phyloP scores from a whole-genome alignment of 2,888 invertebrate genomes.

The Agonopterix subpropinquella region DNA sequence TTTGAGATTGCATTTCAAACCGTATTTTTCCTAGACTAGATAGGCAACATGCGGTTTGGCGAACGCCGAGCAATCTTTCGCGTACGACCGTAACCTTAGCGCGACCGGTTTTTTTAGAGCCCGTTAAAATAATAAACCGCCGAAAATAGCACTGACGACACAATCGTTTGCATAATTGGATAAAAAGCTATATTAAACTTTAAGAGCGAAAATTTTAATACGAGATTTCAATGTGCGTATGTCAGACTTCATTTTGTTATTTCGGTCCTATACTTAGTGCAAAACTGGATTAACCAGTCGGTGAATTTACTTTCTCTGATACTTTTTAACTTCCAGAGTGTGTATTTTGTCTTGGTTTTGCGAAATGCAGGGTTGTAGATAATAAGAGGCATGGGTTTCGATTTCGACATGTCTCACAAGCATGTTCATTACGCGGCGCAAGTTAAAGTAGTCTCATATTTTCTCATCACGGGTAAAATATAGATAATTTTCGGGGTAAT shows the following conservation, averaged over 20 bases:
- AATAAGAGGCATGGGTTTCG: too few relatives aligned
- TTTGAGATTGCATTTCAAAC: too few relatives aligned
- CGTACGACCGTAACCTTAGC: constrained; percentile 36
- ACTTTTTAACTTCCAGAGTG: too few relatives aligned
- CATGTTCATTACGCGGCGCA: too few relatives aligned
- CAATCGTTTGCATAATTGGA: constrained; percentile 18
- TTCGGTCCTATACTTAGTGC: neutral
- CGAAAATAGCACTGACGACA: constrained; percentile 35
- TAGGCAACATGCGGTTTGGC: constrained; percentile 12
- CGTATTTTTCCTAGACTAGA: too few relatives aligned
- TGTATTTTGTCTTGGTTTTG: too few relatives aligned
- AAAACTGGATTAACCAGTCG: neutral
- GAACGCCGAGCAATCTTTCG: constrained; percentile 21
- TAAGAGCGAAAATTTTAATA: constrained; percentile 6
- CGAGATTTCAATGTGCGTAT: neutral
- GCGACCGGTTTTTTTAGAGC: constrained; percentile 37
- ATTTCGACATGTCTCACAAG: too few relatives aligned
- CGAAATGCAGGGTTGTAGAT: too few relatives aligned
- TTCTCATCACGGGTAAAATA: too few relatives aligned
- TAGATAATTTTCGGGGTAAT: too few relatives aligned
- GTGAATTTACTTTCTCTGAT: neutral
- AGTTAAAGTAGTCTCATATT: too few relatives aligned
- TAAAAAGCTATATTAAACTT: constrained; percentile 5
- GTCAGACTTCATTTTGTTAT: neutral
- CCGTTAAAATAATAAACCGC: constrained; percentile 34